Evolutionary conservation across 2,888 invertebrate genomes (phyloP).

Genomic region (Biston stratarius): DNA sequence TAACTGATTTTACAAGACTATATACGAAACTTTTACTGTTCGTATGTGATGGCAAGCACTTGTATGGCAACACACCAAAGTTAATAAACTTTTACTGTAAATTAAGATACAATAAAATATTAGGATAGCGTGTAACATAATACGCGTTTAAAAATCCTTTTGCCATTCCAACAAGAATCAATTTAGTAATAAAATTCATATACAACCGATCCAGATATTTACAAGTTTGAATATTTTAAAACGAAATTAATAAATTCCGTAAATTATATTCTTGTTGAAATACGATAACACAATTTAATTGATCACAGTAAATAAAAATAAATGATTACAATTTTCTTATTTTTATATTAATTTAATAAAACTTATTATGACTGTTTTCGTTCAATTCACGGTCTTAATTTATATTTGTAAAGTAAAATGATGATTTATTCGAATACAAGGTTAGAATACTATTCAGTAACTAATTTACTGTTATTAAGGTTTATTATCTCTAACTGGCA

Average conservation of each 20-base stretch:
- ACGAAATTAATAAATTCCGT: neutral
- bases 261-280: slow-evolving; percentile 17
- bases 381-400: slow-evolving; percentile 45
- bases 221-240: neutral
- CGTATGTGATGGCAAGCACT: slow-evolving; percentile 40
- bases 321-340: slow-evolving; percentile 56
- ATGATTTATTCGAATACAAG: slow-evolving; percentile 60
- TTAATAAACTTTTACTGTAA: slow-evolving; percentile 21
- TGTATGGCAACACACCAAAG: slow-evolving; percentile 36
- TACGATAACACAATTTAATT: slow-evolving; percentile 68
- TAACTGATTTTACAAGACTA: neutral
- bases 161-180: slow-evolving; percentile 12
- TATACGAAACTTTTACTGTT: slow-evolving; percentile 14
- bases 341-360: slow-evolving; percentile 51
- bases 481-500: slow-evolving; percentile 79
- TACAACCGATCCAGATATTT: slow-evolving; percentile 9
- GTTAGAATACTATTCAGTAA: slow-evolving; percentile 67
- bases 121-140: slow-evolving; percentile 33
- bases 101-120: slow-evolving; percentile 11
- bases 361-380: slow-evolving; percentile 65
- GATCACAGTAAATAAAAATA: slow-evolving; percentile 78
- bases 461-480: slow-evolving; percentile 70
- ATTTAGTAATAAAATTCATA: neutral
- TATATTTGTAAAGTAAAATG: slow-evolving; percentile 51
- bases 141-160: slow-evolving; percentile 5